These are phyloP conservation scores for Bradynema listronoti DNA, from an alignment of 1,140 invertebrate genomes.

Conservation along the genomic window DNA sequence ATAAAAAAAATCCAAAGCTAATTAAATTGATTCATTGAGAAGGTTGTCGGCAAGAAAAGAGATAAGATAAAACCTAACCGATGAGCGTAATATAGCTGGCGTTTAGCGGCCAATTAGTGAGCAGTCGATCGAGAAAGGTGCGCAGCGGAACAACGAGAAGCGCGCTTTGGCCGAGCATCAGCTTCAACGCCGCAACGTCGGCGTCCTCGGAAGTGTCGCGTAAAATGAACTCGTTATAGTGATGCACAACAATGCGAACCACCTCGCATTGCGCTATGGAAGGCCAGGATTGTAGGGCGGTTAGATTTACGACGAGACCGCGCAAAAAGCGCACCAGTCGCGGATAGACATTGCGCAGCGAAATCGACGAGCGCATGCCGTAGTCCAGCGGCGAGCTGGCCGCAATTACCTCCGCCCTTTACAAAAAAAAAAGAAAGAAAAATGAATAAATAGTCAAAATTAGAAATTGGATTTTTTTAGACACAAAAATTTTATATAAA, in stretches of 20 bases:
- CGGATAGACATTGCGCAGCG: conserved; percentile 23
- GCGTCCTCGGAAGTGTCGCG: conserved; percentile 21
- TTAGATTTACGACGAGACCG: conserved; percentile 14
- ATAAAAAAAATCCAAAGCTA: too few species aligned
- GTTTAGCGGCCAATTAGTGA: conserved; percentile 21
- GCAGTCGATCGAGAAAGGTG: conserved; percentile 22
- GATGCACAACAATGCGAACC: conserved; percentile 14
- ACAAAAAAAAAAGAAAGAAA: background rate
- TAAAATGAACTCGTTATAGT: conserved; percentile 23
- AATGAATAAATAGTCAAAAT: background rate
- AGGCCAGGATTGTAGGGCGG: conserved; percentile 10
- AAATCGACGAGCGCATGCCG: conserved; percentile 13
- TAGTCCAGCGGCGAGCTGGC: conserved; percentile 21
- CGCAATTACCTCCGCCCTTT: conserved; percentile 22
- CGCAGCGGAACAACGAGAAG: conserved; percentile 20
- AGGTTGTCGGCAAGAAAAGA: too few species aligned
- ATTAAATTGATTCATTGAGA: too few species aligned
- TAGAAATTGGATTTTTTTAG: background rate
- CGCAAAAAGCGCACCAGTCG: conserved; percentile 25
- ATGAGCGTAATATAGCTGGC: conserved; percentile 19
- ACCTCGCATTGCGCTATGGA: conserved; percentile 12
- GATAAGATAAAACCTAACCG: conserved; percentile 8
- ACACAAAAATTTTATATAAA: background rate
- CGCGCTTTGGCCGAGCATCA: conserved; percentile 11
- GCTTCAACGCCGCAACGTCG: conserved; percentile 21